These are phyloP conservation scores for Pygoscelis adeliae DNA, from an alignment of 2,113 vertebrate species.

Conservation along the genomic window DNA sequence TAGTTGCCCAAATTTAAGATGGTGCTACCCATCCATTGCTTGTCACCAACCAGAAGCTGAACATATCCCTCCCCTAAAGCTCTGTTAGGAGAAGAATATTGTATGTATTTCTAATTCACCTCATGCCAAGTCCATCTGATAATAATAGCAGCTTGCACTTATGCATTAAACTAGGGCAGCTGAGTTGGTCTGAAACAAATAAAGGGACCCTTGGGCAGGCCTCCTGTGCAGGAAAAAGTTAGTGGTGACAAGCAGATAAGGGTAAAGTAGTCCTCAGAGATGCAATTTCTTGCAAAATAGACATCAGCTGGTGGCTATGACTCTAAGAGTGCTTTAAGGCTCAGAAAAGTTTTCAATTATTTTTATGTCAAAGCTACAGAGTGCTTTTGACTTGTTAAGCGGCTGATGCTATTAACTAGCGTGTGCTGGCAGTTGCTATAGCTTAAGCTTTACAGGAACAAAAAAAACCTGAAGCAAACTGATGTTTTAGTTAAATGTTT, in stretches of 20 bases:
- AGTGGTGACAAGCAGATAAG: fast-evolving
- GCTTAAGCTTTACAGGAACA: background rate
- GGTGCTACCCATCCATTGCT: background rate
- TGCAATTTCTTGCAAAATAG: fast-evolving
- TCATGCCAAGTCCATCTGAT: background rate
- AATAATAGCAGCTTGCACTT: background rate
- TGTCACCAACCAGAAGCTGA: background rate
- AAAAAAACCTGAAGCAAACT: background rate
- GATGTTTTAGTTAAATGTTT: background rate
- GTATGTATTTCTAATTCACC: background rate
- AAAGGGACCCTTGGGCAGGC: background rate
- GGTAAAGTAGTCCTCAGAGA: background rate
- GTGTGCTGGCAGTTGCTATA: background rate
- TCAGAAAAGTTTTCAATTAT: background rate
- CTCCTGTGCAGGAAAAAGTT: fast-evolving
- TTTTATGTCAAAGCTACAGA: background rate
- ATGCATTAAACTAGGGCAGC: background rate
- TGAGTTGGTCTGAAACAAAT: background rate
- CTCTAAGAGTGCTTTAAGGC: background rate
- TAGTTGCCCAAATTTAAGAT: background rate
- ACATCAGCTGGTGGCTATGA: fast-evolving
- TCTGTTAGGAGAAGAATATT: background rate
- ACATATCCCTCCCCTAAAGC: background rate
- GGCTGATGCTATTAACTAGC: background rate
- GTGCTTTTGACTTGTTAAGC: background rate